These are phyloP conservation scores for Catharus bicknelli DNA, from an alignment of 2,113 vertebrate genomes.

Conservation along the genomic window DNA sequence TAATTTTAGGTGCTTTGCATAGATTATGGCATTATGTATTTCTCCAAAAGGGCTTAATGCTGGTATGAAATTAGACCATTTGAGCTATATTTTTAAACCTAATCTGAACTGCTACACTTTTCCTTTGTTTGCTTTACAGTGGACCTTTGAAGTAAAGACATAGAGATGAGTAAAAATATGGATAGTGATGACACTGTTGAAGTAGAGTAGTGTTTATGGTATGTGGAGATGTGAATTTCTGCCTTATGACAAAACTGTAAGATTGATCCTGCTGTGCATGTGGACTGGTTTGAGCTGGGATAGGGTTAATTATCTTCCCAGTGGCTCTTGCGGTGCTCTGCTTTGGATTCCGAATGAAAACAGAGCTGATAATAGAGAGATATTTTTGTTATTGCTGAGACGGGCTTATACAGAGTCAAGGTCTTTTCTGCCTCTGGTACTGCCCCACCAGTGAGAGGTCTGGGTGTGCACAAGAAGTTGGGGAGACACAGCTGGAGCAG, in stretches of 20 bases:
- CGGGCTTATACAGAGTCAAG: neutral
- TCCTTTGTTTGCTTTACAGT: neutral
- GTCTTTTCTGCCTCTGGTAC: neutral
- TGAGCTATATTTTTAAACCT: neutral
- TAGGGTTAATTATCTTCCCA: neutral
- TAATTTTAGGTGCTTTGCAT: neutral
- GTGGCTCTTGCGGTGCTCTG: neutral
- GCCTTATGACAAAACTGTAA: neutral
- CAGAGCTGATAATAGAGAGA: neutral
- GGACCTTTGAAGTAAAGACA: neutral
- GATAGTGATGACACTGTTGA: neutral
- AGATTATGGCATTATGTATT: neutral
- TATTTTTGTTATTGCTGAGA: neutral
- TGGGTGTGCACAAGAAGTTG: neutral
- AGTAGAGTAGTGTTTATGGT: neutral
- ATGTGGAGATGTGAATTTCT: neutral
- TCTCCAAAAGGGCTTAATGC: neutral
- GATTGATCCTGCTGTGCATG: neutral
- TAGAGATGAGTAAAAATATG: neutral
- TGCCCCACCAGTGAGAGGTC: neutral
- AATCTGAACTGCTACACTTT: neutral
- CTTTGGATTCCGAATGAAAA: neutral
- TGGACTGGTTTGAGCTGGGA: neutral
- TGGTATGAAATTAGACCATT: neutral
- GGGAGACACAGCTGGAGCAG: neutral